Conservation (phyloP, 2,888 invertebrate species). For the Volucella inflata region DNA sequence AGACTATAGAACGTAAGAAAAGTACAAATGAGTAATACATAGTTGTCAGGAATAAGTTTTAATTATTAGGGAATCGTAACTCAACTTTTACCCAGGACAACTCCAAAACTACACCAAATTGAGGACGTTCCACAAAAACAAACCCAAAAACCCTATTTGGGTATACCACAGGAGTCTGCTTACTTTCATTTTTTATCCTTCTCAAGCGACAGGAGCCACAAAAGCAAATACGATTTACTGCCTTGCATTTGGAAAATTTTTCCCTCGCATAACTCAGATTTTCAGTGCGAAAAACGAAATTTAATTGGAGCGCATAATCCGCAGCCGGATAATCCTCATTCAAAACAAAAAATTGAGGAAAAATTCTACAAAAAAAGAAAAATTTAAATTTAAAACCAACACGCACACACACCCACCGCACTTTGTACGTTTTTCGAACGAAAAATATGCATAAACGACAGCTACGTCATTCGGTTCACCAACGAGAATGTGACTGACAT, state of each 20-base stretch:
- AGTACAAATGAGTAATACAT: too few relatives aligned
- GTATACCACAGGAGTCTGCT: background rate
- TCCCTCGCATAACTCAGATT: constrained; percentile 35
- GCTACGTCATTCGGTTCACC: background rate
- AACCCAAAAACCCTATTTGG: background rate
- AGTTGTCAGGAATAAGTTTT: too few relatives aligned
- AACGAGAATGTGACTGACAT: background rate
- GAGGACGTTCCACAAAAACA: too few relatives aligned
- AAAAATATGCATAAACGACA: background rate
- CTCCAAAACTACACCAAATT: too few relatives aligned
- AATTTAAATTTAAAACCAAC: too few relatives aligned
- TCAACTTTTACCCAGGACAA: too few relatives aligned
- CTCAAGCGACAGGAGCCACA: constrained; percentile 15
- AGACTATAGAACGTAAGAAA: too few relatives aligned
- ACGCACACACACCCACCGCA: too few relatives aligned
- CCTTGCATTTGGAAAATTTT: constrained; percentile 42
- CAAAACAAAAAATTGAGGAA: background rate
- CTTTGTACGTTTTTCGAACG: background rate
- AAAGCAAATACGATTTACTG: constrained; percentile 27
- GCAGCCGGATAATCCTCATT: background rate
- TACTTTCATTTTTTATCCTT: background rate
- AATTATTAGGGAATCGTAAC: too few relatives aligned
- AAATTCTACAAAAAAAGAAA: background rate
- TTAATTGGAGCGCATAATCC: constrained; percentile 55
- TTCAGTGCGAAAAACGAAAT: constrained; percentile 44